phyloP scores from a whole-genome alignment of 2,888 invertebrate genomes.

The Drosophila pegasa region DNA sequence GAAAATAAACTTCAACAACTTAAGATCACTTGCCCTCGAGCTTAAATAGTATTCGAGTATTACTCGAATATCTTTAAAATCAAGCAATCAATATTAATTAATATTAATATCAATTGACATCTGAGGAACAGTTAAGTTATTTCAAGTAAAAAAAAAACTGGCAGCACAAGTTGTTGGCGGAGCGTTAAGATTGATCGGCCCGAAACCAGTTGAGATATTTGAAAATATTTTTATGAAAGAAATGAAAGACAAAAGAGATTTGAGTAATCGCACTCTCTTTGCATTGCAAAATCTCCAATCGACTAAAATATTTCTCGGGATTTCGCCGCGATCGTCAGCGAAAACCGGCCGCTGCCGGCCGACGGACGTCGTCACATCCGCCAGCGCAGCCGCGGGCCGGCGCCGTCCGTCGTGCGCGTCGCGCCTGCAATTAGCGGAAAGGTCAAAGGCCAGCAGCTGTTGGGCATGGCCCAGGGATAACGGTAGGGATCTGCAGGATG shows the following conservation, averaged over 20 bases:
- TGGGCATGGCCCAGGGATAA: constrained; percentile 44
- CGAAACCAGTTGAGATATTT: constrained; percentile 7
- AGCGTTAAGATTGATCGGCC: background rate
- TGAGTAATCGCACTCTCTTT: constrained; percentile 11
- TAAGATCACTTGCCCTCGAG: background rate
- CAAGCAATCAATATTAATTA: background rate
- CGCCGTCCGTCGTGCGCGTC: background rate
- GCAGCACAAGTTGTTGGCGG: background rate
- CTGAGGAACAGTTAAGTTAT: constrained; percentile 1
- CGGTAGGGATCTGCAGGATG: constrained; percentile 2
- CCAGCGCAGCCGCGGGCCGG: constrained; percentile 19
- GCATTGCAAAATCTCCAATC: constrained; percentile 13
- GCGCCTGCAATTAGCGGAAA: constrained; percentile 55
- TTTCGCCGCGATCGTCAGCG: constrained; percentile 25
- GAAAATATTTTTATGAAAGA: background rate
- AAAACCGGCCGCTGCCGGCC: constrained; percentile 23
- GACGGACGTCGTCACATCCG: background rate
- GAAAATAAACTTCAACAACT: too few relatives aligned
- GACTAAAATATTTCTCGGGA: constrained; percentile 4
- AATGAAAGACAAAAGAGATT: background rate
- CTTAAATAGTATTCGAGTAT: background rate
- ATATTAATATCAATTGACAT: background rate
- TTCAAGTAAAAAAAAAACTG: background rate
- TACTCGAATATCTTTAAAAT: too few relatives aligned
- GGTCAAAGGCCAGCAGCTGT: constrained; percentile 34